Base-by-base conservation (phyloP, 2,888 invertebrate genomes). In the Serrognathus titanus region DNA sequence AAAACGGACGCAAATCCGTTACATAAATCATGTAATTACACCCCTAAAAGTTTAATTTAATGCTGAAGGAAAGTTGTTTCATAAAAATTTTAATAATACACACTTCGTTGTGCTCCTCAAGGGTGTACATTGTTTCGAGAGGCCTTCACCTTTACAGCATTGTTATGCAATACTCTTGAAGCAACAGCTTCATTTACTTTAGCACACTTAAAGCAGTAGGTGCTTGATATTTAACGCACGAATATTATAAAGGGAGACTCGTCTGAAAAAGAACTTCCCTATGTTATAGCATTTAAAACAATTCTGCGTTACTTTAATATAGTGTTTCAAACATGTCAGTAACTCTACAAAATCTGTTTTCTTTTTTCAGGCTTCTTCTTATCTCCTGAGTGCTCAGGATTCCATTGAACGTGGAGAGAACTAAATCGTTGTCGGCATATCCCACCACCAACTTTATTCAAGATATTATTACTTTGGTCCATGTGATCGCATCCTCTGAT, bases 381-480 rank as follows among this genome's bases (percentile, higher is more conserved):
- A 60, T 48, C 45, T 65, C 31, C 40, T 64, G 45, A 7, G 24
- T 6, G 60, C 64, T 11, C 65, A 66, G 53, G 66, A 66, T 53
- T 58, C 61, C 12, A 60, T 60, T 16, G 65, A 66, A 39, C 66
- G 62, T 51, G 59, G 55, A 47, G 66, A 66, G 43, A 66, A 66
- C 55, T 66, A 60, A 63, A 45, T 50, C 48, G 46, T 48, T 31
- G 24, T 31, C 24, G 24, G 24, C 24, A 31, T 31, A 31, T 31
- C 4, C 24, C 24, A 31, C 24, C 24, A 31, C 24, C 24, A 50
- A 37, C 11, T 12, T 3, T 41, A n/a, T 10, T 31, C 35, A 10
- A 24, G 35, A 10, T 43, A 10, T 43, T 52, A 13, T 36, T 38
- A 24, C 39, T 31, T 35, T 10, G 20, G 47, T 39, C 48, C 10